Base-by-base conservation (phyloP, 2,797 vertebrate genomes). In the Lycodopsis pacificus region DNA sequence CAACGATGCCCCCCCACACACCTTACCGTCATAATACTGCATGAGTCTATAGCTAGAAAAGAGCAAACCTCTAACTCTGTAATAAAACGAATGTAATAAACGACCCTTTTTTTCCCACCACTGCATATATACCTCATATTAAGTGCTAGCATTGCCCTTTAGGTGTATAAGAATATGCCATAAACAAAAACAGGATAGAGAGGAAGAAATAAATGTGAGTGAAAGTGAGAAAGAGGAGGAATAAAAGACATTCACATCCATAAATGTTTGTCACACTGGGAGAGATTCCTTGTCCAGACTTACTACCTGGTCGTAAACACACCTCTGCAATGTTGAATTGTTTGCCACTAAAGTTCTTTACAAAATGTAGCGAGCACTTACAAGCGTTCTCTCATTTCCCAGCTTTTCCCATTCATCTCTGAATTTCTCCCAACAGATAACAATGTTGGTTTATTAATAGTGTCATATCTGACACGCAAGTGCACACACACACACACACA, bases 51-150 rank as follows among this genome's bases (percentile, higher is more conserved):
- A 32, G 5, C 59, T 67, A 42, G 71, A 49, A 77, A 74, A 79
- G 20, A 73, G 36, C 59, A 68, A 25, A 67, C 19, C 63, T 83
- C 74, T 75, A 68, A 71, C 84, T 73, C 51, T 22, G 84, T 71
- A 64, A 82, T 90, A 90, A 92, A 89, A 83, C 30, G 2, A 15
- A 63, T 49, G 70, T 73, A 76, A 83, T 92, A 91, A 85, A 85
- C 67, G 8, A 34, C 56, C 22, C 14, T 46, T 71, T 44, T 69
- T 74, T 84, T 76, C 71, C 73, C 80, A 80, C 61, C 64, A 7
- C 5, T 10, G 25, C 46, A 70, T 63, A 27, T 27, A 27, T 27
- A 27, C 25, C 46, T 73, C 53, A 36, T 13, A 59, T 14, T 51
- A 27, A 30, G 59, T 13, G n/a, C 15, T 63, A 63, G 32, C 80